These are phyloP conservation scores for Megaceryle alcyon DNA, from an alignment of 2,797 vertebrate species.

Conservation along the genomic window DNA sequence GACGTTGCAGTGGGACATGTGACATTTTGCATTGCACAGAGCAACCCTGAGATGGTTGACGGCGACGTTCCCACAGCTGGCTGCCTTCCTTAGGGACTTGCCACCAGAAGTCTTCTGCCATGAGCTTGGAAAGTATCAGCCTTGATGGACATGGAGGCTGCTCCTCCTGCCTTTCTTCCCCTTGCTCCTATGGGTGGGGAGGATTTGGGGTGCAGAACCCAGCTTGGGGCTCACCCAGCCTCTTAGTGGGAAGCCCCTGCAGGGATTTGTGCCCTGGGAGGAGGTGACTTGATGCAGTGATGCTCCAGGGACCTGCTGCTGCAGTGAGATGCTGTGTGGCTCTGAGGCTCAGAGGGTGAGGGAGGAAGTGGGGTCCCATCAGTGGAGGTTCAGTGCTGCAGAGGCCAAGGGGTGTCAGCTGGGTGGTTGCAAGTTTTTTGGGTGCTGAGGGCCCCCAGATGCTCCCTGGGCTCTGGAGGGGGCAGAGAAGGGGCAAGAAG, in stretches of 20 bases:
- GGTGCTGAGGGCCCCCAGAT: neutral
- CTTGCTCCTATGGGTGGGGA: accelerated
- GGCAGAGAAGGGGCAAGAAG: accelerated
- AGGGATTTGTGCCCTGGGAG: neutral
- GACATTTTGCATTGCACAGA: neutral
- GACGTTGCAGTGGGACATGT: neutral
- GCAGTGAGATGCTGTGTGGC: accelerated
- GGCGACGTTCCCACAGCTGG: constrained; percentile 11
- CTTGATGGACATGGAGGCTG: accelerated
- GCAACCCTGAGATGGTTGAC: neutral
- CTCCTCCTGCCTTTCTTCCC: neutral
- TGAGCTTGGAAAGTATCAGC: accelerated
- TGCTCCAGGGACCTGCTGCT: neutral
- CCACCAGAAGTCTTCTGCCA: neutral
- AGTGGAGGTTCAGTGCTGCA: neutral
- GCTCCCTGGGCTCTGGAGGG: neutral
- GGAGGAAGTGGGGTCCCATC: neutral
- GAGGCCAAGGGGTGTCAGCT: neutral
- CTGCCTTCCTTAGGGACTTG: neutral
- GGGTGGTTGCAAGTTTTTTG: neutral
- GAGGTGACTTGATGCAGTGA: accelerated
- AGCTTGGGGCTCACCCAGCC: neutral
- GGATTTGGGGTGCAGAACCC: neutral
- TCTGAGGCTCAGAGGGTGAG: accelerated
- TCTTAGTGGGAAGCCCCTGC: accelerated